Conservation (phyloP, 2,888 invertebrate species). For the Philereme transversata region DNA sequence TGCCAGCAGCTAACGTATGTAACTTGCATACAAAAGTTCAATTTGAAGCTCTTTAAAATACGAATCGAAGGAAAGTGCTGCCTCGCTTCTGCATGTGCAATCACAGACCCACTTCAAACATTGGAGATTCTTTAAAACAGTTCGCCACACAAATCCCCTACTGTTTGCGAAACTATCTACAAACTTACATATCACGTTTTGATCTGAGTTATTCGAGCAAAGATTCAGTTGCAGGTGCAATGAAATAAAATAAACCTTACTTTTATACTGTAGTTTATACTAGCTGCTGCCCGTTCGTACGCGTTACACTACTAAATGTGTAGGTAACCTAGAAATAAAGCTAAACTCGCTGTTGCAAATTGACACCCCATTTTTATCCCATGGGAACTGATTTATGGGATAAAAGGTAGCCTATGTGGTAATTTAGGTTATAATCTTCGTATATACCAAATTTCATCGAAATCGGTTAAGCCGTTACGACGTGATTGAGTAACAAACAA, state of each 20-base stretch:
- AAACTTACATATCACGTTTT: slow-evolving; percentile 34
- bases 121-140: slow-evolving; percentile 50
- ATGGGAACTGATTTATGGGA: too few relatives aligned
- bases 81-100: slow-evolving; percentile 46
- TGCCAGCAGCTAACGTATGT: slow-evolving; percentile 30
- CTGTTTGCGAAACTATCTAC: slow-evolving; percentile 36
- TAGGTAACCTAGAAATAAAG: too few relatives aligned
- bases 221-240: slow-evolving; percentile 9
- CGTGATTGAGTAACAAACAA: too few relatives aligned
- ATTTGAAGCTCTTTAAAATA: slow-evolving; percentile 36
- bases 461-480: too few relatives aligned
- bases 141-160: slow-evolving; percentile 40
- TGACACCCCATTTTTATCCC: too few relatives aligned
- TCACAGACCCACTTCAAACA: slow-evolving; percentile 49
- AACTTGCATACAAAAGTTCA: slow-evolving; percentile 35
- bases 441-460: too few relatives aligned
- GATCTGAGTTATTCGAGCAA: slow-evolving; percentile 26
- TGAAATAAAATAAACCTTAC: not conserved
- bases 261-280: not conserved
- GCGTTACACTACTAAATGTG: too few relatives aligned
- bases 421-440: too few relatives aligned
- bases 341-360: too few relatives aligned
- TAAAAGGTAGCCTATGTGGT: too few relatives aligned
- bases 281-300: too few relatives aligned
- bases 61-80: slow-evolving; percentile 43